These are phyloP conservation scores for Drosophila pullipes DNA, from an alignment of 2,888 invertebrate genomes.

Conservation along the genomic window DNA sequence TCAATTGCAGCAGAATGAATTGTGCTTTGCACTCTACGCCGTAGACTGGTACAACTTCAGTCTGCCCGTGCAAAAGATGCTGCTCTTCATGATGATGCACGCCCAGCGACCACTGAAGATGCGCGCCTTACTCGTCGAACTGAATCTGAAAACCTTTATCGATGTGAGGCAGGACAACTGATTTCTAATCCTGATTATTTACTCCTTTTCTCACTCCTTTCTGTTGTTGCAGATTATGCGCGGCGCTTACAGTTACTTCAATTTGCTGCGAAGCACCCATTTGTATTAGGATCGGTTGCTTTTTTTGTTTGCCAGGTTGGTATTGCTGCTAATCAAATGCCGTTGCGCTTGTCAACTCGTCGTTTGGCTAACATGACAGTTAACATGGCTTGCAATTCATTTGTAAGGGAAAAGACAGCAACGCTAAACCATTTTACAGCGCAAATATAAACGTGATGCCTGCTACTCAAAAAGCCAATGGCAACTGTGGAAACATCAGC, in stretches of 20 bases:
- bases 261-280: conserved; percentile 68
- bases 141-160: conserved; percentile 77
- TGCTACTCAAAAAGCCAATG: conserved; percentile 68
- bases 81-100: conserved; percentile 74
- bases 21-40: conserved; percentile 71
- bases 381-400: conserved; percentile 77
- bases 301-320: background rate
- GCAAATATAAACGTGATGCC: conserved; percentile 68
- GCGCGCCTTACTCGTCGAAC: conserved; percentile 74
- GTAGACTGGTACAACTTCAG: conserved; percentile 76
- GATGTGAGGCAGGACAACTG: conserved; percentile 55
- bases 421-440: conserved; percentile 74
- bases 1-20: conserved; percentile 60
- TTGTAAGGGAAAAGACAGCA: conserved; percentile 23
- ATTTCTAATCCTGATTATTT: background rate
- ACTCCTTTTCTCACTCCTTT: background rate
- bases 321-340: conserved; percentile 57
- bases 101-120: conserved; percentile 72
- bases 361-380: conserved; percentile 76
- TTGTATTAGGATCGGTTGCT: conserved; percentile 32
- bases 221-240: conserved; percentile 69
- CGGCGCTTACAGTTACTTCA: conserved; percentile 83
- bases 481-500: conserved; percentile 25
- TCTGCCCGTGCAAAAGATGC: conserved; percentile 58
- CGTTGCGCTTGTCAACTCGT: conserved; percentile 67